Evolutionary conservation across 2,797 vertebrate species (phyloP).

Genomic region (Dendrocincla fuliginosa): DNA sequence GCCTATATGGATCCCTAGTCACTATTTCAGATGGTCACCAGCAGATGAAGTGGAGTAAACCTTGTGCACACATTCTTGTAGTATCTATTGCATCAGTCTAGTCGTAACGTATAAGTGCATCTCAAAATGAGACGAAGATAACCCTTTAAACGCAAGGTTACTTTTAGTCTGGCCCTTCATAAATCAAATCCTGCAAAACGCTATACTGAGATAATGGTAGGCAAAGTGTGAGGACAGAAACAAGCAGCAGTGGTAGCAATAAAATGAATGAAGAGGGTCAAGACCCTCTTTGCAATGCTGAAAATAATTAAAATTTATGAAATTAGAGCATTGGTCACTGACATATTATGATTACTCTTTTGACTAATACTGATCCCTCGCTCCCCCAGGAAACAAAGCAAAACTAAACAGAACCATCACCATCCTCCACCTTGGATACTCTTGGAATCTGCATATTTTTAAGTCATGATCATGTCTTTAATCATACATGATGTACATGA

Average conservation of each 20-base stretch:
- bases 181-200: not conserved
- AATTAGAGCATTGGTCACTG: not conserved
- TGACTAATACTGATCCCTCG: not conserved
- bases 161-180: not conserved
- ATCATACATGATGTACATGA: not conserved
- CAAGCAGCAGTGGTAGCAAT: fast-evolving
- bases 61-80: not conserved
- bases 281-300: not conserved
- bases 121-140: not conserved
- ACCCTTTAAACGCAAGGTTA: not conserved
- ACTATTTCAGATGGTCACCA: not conserved
- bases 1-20: not conserved
- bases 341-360: not conserved
- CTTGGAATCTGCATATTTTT: not conserved
- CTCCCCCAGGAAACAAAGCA: not conserved
- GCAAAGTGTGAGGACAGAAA: not conserved
- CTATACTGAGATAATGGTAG: not conserved
- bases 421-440: not conserved
- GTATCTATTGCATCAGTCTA: not conserved
- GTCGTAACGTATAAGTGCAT: not conserved
- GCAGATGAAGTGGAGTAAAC: not conserved
- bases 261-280: not conserved
- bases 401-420: too few relatives aligned
- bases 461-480: not conserved
- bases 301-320: not conserved